Base-by-base conservation (phyloP, 37 sponge, comb jelly and placozoan genomes). In the Oopsacas minuta region DNA sequence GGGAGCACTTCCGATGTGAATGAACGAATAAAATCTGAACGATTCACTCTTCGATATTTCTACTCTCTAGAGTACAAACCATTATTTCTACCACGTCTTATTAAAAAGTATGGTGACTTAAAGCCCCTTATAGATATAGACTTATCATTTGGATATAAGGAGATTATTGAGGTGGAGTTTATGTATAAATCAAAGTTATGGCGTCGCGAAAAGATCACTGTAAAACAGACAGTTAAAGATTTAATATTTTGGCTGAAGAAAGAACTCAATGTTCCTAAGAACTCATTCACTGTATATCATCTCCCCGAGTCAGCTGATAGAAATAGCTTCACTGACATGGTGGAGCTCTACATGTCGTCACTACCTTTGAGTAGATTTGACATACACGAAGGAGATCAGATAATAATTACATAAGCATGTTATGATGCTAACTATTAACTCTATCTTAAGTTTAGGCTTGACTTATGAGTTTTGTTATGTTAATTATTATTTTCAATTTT, bases 151-250 rank as follows among this genome's bases (percentile, higher is more conserved):
- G 75, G 75, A 20, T 61, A 61, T n/a, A 61, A 61, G 75, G 75
- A 61, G 28, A 25, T 61, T n/a, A 34, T 61, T n/a, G 30, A 61
- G 30, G 75, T 61, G 22, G 75, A 61, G 28, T 61, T 61, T 61
- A 61, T 61, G 5, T 61, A 20, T 61, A 10, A 61, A 3, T 20
- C 7, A 32, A 61, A 61, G 75, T 7, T 12, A 25, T 61, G 75
- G 75, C 75, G 75, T 61, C 28, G 20, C 28, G 32, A 61, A n/a
- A 61, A 61, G 22, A 61, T 61, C 20, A 61, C 32, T 61, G 75
- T 61, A 32, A 61, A 61, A 61, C 75, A 61, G 75, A 61, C 75
- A 32, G 75, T 61, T n/a, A 42, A 42, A 42, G 49, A 42, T 42
- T 42, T 42, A 42, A 42, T 42, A 17, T 42, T 42, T 42, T 42